Percentiles rank a stretch among this genome's conserved stretches.
Evolutionary conservation across 2,888 invertebrate genomes (phyloP).

Genomic region (Conus canariensis): DNA sequence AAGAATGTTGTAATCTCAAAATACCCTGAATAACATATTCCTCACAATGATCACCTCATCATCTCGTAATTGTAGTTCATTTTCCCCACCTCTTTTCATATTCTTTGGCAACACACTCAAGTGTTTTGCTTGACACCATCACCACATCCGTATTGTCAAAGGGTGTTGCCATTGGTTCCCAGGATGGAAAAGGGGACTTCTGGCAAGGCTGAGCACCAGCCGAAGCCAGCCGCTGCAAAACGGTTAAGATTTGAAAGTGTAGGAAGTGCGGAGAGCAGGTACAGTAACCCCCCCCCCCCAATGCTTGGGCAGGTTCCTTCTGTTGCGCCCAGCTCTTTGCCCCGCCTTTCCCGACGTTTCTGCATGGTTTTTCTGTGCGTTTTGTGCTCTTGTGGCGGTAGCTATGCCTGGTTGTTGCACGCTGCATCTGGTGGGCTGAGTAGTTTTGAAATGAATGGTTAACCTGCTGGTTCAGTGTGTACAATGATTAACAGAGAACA

Average conservation of each 20-base stretch:
- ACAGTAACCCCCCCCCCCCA: not conserved
- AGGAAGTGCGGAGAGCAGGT: conserved; percentile 1
- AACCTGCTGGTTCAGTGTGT: not conserved
- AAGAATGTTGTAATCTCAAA: no score
- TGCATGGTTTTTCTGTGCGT: conserved; percentile 3
- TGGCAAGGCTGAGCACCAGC: not conserved
- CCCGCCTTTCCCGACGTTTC: not conserved
- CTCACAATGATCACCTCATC: no score
- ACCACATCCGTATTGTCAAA: not conserved
- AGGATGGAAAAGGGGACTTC: not conserved
- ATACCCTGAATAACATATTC: no score
- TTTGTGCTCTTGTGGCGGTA: not conserved
- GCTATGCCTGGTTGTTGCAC: not conserved
- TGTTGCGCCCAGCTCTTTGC: not conserved
- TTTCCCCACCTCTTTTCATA: no score
- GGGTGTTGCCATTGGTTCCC: not conserved
- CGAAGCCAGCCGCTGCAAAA: conserved; percentile 26
- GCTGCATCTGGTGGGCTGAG: not conserved
- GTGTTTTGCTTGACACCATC: not conserved
- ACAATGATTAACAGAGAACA: no score
- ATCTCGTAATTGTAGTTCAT: no score
- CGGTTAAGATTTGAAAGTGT: conserved; percentile 37
- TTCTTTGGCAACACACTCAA: no score
- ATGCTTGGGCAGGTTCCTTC: not conserved
- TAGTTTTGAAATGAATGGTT: not conserved